These are phyloP conservation scores for Cotesia glomerata DNA, from an alignment of 1,140 invertebrate species.

Conservation along the genomic window DNA sequence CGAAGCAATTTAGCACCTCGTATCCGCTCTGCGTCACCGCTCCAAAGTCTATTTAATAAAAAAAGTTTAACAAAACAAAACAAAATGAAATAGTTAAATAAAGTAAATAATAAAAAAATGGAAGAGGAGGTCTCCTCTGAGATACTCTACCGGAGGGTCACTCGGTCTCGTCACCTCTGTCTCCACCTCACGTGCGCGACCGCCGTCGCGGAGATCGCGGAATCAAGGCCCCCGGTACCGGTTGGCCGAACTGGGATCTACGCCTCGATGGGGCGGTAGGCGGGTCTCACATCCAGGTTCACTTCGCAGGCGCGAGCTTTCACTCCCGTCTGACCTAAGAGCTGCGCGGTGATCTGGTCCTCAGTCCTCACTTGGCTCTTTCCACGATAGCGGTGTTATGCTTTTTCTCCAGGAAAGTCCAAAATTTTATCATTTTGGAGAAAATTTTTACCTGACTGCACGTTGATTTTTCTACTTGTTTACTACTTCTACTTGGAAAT, in stretches of 20 bases:
- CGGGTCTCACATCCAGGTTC: slow-evolving; percentile 43
- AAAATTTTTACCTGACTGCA: too few species aligned
- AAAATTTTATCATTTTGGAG: too few species aligned
- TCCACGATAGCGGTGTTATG: too few species aligned
- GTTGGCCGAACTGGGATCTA: slow-evolving; percentile 39
- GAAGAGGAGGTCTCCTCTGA: slow-evolving; percentile 1
- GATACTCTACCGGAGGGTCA: not conserved
- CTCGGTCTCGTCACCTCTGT: slow-evolving; percentile 17
- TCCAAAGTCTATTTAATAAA: too few species aligned
- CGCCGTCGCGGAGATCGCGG: slow-evolving; percentile 31
- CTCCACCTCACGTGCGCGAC: slow-evolving; percentile 10
- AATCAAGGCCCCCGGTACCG: slow-evolving; percentile 16
- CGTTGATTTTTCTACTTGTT: too few species aligned
- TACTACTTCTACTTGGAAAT: too few species aligned
- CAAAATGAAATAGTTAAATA: too few species aligned
- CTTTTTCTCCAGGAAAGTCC: too few species aligned
- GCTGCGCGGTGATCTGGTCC: slow-evolving; percentile 6
- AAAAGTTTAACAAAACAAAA: too few species aligned
- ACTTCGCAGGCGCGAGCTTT: slow-evolving; percentile 48
- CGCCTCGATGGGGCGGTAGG: slow-evolving; percentile 54
- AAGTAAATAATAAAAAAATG: too few species aligned
- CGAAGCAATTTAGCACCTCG: too few species aligned
- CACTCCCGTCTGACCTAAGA: not conserved
- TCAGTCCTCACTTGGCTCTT: not conserved
- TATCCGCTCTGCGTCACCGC: too few species aligned